phyloP scores from a whole-genome alignment of 1,140 invertebrate species.

The Scaptomyza pallida region DNA sequence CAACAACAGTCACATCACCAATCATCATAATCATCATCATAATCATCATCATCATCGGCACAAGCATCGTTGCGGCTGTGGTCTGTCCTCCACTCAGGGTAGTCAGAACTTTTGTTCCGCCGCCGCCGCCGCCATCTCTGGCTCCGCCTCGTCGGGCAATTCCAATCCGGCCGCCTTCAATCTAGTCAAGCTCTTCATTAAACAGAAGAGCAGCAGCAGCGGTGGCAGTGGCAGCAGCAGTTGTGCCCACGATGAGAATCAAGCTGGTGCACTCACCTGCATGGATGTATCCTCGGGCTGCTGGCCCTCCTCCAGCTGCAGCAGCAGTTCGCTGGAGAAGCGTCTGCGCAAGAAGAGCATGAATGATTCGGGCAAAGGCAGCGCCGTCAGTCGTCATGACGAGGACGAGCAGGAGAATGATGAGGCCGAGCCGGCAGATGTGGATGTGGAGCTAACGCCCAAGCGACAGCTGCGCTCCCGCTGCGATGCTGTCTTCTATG shows the following conservation, averaged over 20 bases:
- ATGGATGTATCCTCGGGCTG: conserved; percentile 88
- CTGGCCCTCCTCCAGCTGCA: conserved; percentile 85
- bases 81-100: conserved; percentile 82
- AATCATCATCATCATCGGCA: conserved; percentile 55
- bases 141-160: conserved; percentile 75
- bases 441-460: conserved; percentile 47
- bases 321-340: conserved; percentile 73
- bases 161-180: conserved; percentile 86
- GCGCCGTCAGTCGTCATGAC: conserved; percentile 84
- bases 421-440: conserved; percentile 5
- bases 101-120: conserved; percentile 67
- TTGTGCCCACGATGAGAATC: conserved; percentile 74
- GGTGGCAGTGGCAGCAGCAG: conserved; percentile 80
- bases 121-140: conserved; percentile 55
- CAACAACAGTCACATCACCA: conserved; percentile 37
- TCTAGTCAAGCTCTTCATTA: conserved; percentile 94
- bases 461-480: conserved; percentile 57
- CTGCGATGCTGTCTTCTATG: conserved; percentile 68
- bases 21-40: conserved; percentile 55
- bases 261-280: conserved; percentile 85
- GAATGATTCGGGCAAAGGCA: conserved; percentile 85
- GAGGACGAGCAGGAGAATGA: conserved; percentile 66
- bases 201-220: conserved; percentile 89
- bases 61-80: conserved; percentile 73
- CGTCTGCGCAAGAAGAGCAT: conserved; percentile 83